These are phyloP conservation scores for Plotosus lineatus DNA, from an alignment of 2,113 vertebrate genomes.

Conservation along the genomic window DNA sequence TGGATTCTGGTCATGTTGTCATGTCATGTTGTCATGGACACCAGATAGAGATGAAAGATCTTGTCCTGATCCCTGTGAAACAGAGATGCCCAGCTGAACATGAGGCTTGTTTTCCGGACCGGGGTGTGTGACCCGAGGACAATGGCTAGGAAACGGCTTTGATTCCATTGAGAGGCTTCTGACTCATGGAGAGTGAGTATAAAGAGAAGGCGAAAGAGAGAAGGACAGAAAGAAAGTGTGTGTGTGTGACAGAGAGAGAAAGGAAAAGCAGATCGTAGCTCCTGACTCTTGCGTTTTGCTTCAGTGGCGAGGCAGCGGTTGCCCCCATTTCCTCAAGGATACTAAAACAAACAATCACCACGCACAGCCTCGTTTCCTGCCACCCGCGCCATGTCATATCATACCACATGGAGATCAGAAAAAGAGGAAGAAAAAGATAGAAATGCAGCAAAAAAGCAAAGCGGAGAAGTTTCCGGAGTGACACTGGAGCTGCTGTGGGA, in stretches of 20 bases:
- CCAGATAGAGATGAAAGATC: not conserved
- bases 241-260: conserved; percentile 32
- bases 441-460: conserved; percentile 34
- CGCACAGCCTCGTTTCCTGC: conserved; percentile 67
- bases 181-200: conserved; percentile 29
- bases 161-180: conserved; percentile 36
- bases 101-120: conserved; percentile 14
- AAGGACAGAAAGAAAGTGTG: not conserved
- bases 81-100: not conserved
- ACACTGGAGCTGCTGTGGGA: not conserved
- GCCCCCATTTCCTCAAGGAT: conserved; percentile 68
- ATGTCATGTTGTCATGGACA: not conserved
- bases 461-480: conserved; percentile 13
- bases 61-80: not conserved
- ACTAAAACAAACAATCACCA: conserved; percentile 74
- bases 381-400: conserved; percentile 60
- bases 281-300: conserved; percentile 15
- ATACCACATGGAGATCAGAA: conserved; percentile 44
- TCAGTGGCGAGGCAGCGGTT: conserved; percentile 57
- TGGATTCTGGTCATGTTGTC: not conserved
- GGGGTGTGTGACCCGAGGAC: conserved; percentile 29
- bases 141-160: conserved; percentile 18
- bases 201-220: not conserved
- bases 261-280: conserved; percentile 41
- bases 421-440: conserved; percentile 2